Evolutionary conservation across 2,113 vertebrate genomes (phyloP).

Genomic region (Petrocephalus zakoni): DNA sequence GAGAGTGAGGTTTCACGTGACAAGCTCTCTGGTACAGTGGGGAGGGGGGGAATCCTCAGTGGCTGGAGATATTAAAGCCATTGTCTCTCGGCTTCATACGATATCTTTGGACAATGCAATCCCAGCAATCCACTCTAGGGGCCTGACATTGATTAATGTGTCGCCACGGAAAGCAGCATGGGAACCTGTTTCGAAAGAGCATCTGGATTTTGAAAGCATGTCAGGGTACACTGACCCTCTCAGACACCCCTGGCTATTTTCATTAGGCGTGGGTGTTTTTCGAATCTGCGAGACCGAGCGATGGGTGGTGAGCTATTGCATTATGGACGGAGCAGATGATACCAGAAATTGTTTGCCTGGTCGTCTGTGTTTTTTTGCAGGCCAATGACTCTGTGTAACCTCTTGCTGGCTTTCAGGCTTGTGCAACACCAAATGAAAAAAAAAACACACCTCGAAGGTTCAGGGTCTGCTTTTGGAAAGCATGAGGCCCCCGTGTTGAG

Average conservation of each 20-base stretch:
- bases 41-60: not conserved
- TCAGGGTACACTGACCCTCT: not conserved
- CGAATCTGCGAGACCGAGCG: not conserved
- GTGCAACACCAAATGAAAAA: slow-evolving; percentile 18
- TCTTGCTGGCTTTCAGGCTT: not conserved
- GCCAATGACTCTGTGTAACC: not conserved
- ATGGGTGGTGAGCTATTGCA: not conserved
- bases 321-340: not conserved
- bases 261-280: not conserved
- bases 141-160: not conserved
- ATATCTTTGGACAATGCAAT: not conserved
- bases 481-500: not conserved
- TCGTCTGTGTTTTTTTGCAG: not conserved
- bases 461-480: slow-evolving; percentile 13
- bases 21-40: not conserved
- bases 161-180: not conserved
- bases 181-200: not conserved
- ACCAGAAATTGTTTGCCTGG: not conserved
- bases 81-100: not conserved
- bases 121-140: not conserved
- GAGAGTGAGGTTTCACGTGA: not conserved
- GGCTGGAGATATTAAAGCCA: not conserved
- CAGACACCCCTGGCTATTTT: not conserved
- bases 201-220: not conserved
- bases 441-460: slow-evolving; percentile 11